Percentiles rank a stretch among this genome's conserved stretches.
Evolutionary conservation across 2,797 vertebrate genomes (phyloP).

Genomic region (Lacerta bilineata): DNA sequence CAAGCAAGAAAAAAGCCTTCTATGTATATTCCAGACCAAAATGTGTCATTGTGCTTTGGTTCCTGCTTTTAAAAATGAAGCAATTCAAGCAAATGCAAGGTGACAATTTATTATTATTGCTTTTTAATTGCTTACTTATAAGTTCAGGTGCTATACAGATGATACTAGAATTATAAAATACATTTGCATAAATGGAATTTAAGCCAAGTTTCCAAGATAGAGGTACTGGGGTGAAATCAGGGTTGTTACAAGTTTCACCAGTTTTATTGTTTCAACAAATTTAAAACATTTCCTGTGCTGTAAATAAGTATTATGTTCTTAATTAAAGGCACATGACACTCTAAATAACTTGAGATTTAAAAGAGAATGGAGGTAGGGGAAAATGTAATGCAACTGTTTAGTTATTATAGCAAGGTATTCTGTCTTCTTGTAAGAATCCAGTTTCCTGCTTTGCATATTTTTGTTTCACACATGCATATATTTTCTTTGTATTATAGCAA

Average conservation of each 20-base stretch:
- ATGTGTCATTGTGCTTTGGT: constrained; percentile 8
- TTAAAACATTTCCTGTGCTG: constrained; percentile 68
- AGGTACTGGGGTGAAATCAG: constrained; percentile 54
- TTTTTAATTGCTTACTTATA: constrained; percentile 12
- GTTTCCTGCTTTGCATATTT: neutral
- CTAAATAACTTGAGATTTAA: constrained; percentile 38
- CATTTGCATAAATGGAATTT: constrained; percentile 55
- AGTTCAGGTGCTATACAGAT: constrained; percentile 44
- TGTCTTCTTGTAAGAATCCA: neutral
- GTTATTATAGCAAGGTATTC: neutral
- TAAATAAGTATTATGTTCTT: constrained; percentile 75
- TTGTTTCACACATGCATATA: neutral
- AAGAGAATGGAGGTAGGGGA: constrained; percentile 29
- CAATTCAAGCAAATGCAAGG: neutral
- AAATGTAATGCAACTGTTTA: neutral
- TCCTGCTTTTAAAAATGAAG: constrained; percentile 26
- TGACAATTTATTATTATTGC: neutral
- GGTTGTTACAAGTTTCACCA: constrained; percentile 71
- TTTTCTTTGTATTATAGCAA: neutral
- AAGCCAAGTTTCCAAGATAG: constrained; percentile 51
- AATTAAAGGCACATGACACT: constrained; percentile 70
- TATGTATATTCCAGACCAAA: constrained; percentile 12
- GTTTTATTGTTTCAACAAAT: constrained; percentile 69
- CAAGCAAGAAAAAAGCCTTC: neutral
- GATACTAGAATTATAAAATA: constrained; percentile 59